Base-by-base conservation (phyloP, 2,113 vertebrate genomes). In the Arothron firmamentum region DNA sequence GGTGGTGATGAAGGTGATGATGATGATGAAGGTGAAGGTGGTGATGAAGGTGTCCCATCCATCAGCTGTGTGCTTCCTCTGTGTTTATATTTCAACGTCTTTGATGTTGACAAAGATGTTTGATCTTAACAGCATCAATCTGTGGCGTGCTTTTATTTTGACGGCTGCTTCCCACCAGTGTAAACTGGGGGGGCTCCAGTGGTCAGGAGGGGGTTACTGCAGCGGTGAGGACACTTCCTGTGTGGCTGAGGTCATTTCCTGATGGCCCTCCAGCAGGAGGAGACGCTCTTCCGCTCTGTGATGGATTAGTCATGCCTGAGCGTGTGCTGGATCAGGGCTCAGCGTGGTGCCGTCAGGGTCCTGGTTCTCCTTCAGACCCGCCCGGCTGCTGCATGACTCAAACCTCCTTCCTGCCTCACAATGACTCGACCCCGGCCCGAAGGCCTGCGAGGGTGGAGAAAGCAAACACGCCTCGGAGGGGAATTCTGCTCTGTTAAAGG, bases 241-340 rank as follows among this genome's bases (percentile, higher is more conserved):
- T 80, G 76, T 85, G 87, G 88, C 87, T 89, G 81, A 87, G 65
- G 64, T 88, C 79, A 88, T 78, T 84, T 91, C 87, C 88, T 79
- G 61, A 56, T 49, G 54, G 70, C 78, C 58, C 34, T 1, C 34
- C 34, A 38, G 28, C 0, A 31, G 28, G 21, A 23, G 21, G 21
- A 23, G 21, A 23, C 21, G 21, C 3, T 23, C 21, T 31, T 31
- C 28, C 3, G 11, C 34, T 38, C 34, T 9, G 11, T 38, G 34
- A 12, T 38, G 11, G 34, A 38, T 38, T 38, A 11, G 10, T 38
- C 11, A 11, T 38, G 34, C 1, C 34, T 10, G 34, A 38, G 25
- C 6, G 21, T 23, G 1, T 12, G 34, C 34, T 10, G 12, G 34
- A 38, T 38, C 34, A 31, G 28, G 28, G 28, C 3, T 9, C 28